These are phyloP conservation scores for Anoplopoma fimbria DNA, from an alignment of 2,113 vertebrate genomes.

Conservation along the genomic window DNA sequence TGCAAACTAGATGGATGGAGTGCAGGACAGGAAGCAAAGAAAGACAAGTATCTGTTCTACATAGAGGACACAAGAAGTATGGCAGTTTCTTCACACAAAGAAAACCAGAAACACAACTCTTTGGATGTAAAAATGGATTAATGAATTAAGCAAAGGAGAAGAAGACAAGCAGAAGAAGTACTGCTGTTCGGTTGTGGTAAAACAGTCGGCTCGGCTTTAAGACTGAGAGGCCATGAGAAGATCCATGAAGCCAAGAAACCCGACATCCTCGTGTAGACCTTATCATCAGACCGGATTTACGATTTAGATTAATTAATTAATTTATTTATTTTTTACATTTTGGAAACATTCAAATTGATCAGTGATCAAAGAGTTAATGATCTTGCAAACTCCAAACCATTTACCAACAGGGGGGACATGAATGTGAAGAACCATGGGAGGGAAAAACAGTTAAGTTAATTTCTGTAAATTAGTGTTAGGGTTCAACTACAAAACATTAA, in stretches of 20 bases:
- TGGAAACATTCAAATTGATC: not conserved
- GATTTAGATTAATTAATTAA: too few relatives aligned
- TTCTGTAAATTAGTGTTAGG: not conserved
- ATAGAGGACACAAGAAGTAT: not conserved
- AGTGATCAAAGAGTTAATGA: not conserved
- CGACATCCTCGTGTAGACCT: too few relatives aligned
- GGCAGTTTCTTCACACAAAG: slow-evolving; percentile 19
- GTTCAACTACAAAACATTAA: not conserved
- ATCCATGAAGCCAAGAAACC: too few relatives aligned
- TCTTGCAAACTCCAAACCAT: not conserved
- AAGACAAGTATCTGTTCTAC: slow-evolving; percentile 18
- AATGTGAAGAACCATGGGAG: not conserved
- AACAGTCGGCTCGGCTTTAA: too few relatives aligned
- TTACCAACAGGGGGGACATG: not conserved
- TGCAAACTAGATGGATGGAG: not conserved
- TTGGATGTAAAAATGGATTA: not conserved
- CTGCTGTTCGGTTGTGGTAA: too few relatives aligned
- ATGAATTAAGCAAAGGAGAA: not conserved
- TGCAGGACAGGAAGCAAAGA: not conserved
- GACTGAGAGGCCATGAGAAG: too few relatives aligned
- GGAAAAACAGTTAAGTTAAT: not conserved
- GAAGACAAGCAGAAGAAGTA: too few relatives aligned
- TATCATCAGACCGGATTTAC: too few relatives aligned
- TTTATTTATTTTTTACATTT: not conserved
- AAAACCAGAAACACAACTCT: slow-evolving; percentile 20